Evolutionary conservation across 2,797 vertebrate genomes (phyloP), one percentile per base, ranked within the genome.

Genomic region (Paramormyrops hopkinsi): DNA sequence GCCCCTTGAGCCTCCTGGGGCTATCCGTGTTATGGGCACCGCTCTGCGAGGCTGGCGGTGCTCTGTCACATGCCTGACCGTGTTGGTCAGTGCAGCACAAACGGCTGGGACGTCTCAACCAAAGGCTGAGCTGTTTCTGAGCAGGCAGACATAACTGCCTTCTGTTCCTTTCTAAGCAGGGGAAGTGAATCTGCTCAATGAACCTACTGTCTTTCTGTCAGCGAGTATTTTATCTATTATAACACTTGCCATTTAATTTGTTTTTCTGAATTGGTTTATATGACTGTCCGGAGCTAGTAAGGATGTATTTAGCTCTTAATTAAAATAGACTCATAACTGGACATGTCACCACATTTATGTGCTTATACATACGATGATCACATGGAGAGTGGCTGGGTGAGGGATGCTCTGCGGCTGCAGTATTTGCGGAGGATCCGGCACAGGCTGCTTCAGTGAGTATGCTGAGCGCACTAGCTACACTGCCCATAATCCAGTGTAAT

Each of bases 141-240:
- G 53, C 37, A 41, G 51, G 12, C 33, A 59, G 22, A 56, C 51
- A 87, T 25, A 87, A 59, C 22, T 87, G 29, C 53, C 85, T 87
- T 87, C 82, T 84, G 82, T 84, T 50, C 29, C 17, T 56, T 86
- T 14, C 29, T 53, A 48, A 51, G 50, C 29, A 53, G 85, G 53
- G 85, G 53, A n/a, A 37, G 51, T 53, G 85, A 86, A 53, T 53
- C 51, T 59, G 17, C 14, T 87, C 51, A 84, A 84, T 87, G 85
- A 56, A 25, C 4, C 22, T 59, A 51, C 56, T 87, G 51, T 56
- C 50, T 87, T 56, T 41, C 50, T 50, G 6, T 84, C 50, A 56
- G 22, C 4, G 22, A 48, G n/a, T 51, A 46, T 83, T 86, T 53
- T 53, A 29, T 51, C 3, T 51, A 14, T 22, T 51, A 46, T n/a